Percentiles rank a stretch among this genome's conserved stretches.
phyloP scores from a whole-genome alignment of 2,888 invertebrate species.

The Autographa gamma region DNA sequence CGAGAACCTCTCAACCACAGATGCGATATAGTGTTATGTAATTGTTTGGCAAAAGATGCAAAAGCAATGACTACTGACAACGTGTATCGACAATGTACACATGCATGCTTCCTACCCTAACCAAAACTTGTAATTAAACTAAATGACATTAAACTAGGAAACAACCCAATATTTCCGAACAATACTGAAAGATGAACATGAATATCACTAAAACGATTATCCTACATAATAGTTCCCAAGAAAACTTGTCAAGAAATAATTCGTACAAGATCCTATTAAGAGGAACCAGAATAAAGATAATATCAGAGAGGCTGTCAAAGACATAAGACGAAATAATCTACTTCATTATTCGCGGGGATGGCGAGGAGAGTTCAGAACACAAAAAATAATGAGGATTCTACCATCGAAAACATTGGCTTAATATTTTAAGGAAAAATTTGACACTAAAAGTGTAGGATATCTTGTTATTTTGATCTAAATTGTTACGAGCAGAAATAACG shows the following conservation, averaged over 20 bases:
- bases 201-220: background rate
- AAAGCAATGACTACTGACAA: no score
- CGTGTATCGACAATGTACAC: no score
- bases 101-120: no score
- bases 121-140: no score
- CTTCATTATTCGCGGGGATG: background rate
- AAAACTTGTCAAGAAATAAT: background rate
- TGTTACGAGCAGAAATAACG: background rate
- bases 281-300: background rate
- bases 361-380: background rate
- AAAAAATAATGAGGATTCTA: background rate
- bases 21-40: no score
- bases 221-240: background rate
- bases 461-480: conserved; percentile 4
- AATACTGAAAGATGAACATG: background rate
- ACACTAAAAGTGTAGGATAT: background rate
- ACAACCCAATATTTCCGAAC: no score
- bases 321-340: background rate
- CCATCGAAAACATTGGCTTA: conserved; percentile 1
- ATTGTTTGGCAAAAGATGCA: no score
- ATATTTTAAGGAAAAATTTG: conserved; percentile 1
- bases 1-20: background rate
- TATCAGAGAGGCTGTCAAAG: background rate
- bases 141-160: no score
- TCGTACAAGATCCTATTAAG: background rate